A percentile compares a stretch with the other conserved stretches of the same genome.
phyloP scores from a whole-genome alignment of 2,888 invertebrate genomes.

The Epinotia bilunana region DNA sequence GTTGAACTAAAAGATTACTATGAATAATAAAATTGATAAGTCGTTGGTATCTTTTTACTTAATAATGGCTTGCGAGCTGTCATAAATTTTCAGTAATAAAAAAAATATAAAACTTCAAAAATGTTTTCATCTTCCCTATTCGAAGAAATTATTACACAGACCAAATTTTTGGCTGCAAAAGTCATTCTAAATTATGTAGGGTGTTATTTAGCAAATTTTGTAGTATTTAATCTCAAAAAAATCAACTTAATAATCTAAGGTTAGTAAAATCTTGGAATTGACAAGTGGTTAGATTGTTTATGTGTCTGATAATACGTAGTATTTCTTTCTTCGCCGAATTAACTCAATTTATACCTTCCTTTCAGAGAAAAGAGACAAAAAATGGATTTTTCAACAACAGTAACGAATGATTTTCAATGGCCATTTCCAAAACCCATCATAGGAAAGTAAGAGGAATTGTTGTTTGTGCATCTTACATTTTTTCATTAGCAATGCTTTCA shows the following conservation, averaged over 20 bases:
- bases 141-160: constrained; percentile 76
- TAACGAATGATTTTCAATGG: constrained; percentile 84
- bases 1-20: neutral
- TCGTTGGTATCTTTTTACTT: neutral
- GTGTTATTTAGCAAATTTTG: constrained; percentile 77
- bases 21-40: neutral
- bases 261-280: constrained; percentile 14
- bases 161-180: constrained; percentile 80
- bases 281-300: neutral
- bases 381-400: constrained; percentile 80
- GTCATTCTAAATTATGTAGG: constrained; percentile 82
- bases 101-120: constrained; percentile 75
- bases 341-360: constrained; percentile 5
- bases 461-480: constrained; percentile 2
- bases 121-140: constrained; percentile 83
- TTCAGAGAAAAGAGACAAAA: constrained; percentile 46
- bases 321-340: neutral
- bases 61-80: neutral
- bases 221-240: constrained; percentile 79
- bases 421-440: constrained; percentile 84
- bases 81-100: constrained; percentile 39
- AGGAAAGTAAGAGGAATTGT: constrained; percentile 73
- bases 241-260: constrained; percentile 67
- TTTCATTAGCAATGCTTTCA: constrained; percentile 14
- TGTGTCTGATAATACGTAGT: neutral